Base-by-base conservation (phyloP, 2,113 vertebrate genomes). In the Cyprinodon tularosa region DNA sequence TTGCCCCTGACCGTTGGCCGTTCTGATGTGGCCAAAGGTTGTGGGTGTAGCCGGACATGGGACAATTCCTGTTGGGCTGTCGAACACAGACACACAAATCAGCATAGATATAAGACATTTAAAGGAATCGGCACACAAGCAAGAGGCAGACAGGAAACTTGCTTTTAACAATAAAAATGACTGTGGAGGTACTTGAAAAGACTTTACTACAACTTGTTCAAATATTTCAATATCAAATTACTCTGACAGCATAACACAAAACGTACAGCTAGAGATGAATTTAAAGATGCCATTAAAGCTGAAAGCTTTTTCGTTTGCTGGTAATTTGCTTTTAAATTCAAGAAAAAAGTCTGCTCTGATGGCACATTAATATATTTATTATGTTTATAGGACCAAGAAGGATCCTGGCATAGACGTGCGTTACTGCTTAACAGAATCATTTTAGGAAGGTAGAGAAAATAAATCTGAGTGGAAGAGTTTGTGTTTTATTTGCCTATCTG, bases 41-140 rank as follows among this genome's bases (percentile, higher is more conserved):
- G 98, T 99, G 88, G 98, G 98, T 57, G 97, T 98, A 93, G 96
- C 95, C 39, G 98, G 96, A 94, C 97, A 98, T 62, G 97, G 97
- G 91, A 99, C 97, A 86, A 99, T 93, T 83, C 97, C 97, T n/a
- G 96, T 96, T 20, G 96, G 97, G 90, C 98, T 99, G 90, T 37
- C 2, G 82, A 62, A 39, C 2, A 61, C 7, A 80, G 15, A 38
- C 9, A 62, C 75, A n/a, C 11, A 71, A 66, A 62, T 15, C 4
- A 44, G 44, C 59, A 62, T 44, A 47, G 12, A 36, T 45, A 44
- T 22, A 7, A 73, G 12, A 72, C 62, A 1, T 66, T 61, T 5
- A 66, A 29, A 64, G 4, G 13, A 57, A 82, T 64, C 0, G 59
- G 42, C 12, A 0, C 2, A 40, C 15, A 38, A 40, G n/a, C 15